Conservation (phyloP, 2,888 invertebrate species). For the Brachylomia viminalis region DNA sequence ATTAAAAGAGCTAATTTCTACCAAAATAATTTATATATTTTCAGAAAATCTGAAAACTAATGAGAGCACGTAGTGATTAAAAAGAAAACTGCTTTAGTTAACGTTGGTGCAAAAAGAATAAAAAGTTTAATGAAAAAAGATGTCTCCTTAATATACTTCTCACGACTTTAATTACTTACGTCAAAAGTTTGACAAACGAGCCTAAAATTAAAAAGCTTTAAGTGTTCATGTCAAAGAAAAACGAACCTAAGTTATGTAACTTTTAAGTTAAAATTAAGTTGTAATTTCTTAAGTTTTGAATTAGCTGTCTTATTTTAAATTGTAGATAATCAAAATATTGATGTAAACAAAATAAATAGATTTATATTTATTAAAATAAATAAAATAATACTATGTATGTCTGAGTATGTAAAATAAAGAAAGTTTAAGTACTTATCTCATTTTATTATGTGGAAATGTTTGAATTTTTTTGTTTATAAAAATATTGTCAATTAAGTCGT, state of each 20-base stretch:
- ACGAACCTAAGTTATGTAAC: slow-evolving; percentile 45
- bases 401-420: slow-evolving; percentile 15
- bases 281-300: slow-evolving; percentile 25
- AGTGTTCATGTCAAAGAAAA: slow-evolving; percentile 86
- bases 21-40: neutral
- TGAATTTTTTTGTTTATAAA: neutral
- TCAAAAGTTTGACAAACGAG: slow-evolving; percentile 70
- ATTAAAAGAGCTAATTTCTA: neutral
- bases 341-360: neutral
- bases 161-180: slow-evolving; percentile 65
- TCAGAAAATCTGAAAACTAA: slow-evolving; percentile 18
- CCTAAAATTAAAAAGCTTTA: slow-evolving; percentile 87
- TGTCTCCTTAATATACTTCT: slow-evolving; percentile 58
- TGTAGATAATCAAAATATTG: slow-evolving; percentile 15
- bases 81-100: slow-evolving; percentile 38
- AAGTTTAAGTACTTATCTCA: slow-evolving; percentile 5
- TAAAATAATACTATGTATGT: no score
- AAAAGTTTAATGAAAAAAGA: slow-evolving; percentile 50
- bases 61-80: slow-evolving; percentile 39
- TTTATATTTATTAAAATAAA: slow-evolving; percentile 12
- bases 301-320: slow-evolving; percentile 23
- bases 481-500: slow-evolving; percentile 58
- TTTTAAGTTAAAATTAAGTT: slow-evolving; percentile 40
- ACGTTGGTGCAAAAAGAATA: slow-evolving; percentile 49
- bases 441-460: slow-evolving; percentile 9